Evolutionary conservation across 1,140 invertebrate genomes (phyloP), one percentile per base, ranked within the genome.

Genomic region (Drosophila serrata): DNA sequence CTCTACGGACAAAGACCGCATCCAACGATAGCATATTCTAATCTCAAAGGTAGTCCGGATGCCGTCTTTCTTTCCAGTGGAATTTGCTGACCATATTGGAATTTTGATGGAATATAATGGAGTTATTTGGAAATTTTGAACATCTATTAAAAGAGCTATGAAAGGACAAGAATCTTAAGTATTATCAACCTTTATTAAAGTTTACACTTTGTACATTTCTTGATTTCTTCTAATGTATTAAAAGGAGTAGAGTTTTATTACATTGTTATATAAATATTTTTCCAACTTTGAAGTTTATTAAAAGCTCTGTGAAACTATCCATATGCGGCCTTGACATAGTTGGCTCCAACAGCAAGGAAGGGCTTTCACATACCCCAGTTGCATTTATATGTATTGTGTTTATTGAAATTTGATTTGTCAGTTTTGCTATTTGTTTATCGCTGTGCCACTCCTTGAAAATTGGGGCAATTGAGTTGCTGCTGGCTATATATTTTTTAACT

Each of bases 401-500:
- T 49, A 51, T 53, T 42, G 37, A 51, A 65, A 69, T 43, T 43
- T 35, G 61, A 65, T 69, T 69, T 67, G 42, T 35, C 31, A 19
- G 59, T 13, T 17, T 65, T n/a, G 27, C 27, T 42, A 46, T 39
- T 69, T 69, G 43, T 37, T 67, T 67, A 69, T 67, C 37, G 46
- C 29, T 11, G 60, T 11, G 60, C 9, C 46, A 67, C 17, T 69
- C n/a, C 40, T n/a, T 24, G 58, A n/a, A 46, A 65, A 67, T 43
- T 31, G 65, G 22, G 45, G 12, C 42, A 51, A 40, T 49, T 39
- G 29, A 51, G 12, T 19, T 55, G 51, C 61, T 24, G 24, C 22
- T 40, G 60, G 19, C 29, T 22, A 33, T 68, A 67, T 60, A 60
- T 65, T 63, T 64, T 68, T 65, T 67, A 68, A 27, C 61, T 42